A percentile compares a stretch with the other conserved stretches of the same genome.
These are phyloP conservation scores for Craniophora ligustri DNA, from an alignment of 2,888 invertebrate species.

Conservation along the genomic window DNA sequence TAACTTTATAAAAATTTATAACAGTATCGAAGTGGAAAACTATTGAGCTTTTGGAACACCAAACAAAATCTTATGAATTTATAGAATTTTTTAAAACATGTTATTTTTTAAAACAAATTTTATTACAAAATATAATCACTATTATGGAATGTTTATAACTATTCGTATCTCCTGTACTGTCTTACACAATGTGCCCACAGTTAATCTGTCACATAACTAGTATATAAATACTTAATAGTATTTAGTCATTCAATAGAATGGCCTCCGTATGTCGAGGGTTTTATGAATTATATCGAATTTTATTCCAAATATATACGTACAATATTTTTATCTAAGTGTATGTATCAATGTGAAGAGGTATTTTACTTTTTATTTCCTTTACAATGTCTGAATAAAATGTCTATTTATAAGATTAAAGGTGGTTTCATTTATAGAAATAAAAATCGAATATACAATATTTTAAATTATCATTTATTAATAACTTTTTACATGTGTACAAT, in stretches of 20 bases:
- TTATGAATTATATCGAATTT: slow-evolving; percentile 81
- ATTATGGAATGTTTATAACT: slow-evolving; percentile 55
- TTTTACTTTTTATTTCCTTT: slow-evolving; percentile 85
- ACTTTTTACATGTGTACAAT: slow-evolving; percentile 58
- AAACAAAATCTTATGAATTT: slow-evolving; percentile 83
- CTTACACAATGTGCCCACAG: slow-evolving; percentile 62
- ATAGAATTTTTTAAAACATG: slow-evolving; percentile 61
- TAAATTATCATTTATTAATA: slow-evolving; percentile 51
- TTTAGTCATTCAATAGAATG: slow-evolving; percentile 62
- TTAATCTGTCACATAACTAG: slow-evolving; percentile 57
- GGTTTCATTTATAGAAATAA: slow-evolving; percentile 69
- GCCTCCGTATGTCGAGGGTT: slow-evolving; percentile 66
- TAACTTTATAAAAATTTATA: slow-evolving; percentile 43
- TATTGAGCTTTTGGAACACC: slow-evolving; percentile 78
- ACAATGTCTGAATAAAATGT: slow-evolving; percentile 86
- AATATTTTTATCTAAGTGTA: slow-evolving; percentile 83
- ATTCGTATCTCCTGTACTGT: slow-evolving; percentile 53
- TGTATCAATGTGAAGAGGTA: slow-evolving; percentile 78
- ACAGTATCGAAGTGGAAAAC: slow-evolving; percentile 32
- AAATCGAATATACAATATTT: slow-evolving; percentile 65
- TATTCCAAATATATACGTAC: slow-evolving; percentile 82
- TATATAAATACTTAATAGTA: slow-evolving; percentile 56
- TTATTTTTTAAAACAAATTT: slow-evolving; percentile 54
- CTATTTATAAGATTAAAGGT: slow-evolving; percentile 75
- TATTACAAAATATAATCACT: slow-evolving; percentile 38